These are phyloP conservation scores for Cryptoprocta ferox DNA, from an alignment of 2,797 vertebrate genomes.

Conservation along the genomic window DNA sequence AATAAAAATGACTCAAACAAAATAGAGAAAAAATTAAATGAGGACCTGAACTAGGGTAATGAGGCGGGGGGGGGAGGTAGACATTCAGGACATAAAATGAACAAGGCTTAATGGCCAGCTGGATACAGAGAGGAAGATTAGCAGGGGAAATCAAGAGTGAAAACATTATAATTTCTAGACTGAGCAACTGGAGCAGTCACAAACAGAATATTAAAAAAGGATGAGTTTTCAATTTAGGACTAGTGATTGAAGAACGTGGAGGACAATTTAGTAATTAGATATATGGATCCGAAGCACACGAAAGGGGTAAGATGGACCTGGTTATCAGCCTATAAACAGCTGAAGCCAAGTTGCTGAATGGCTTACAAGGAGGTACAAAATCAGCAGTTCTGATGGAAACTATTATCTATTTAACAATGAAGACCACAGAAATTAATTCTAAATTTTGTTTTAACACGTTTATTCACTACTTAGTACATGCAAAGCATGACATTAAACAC, in stretches of 20 bases:
- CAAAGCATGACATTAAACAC: background rate
- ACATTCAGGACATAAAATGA: background rate
- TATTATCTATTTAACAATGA: background rate
- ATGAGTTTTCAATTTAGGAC: constrained; percentile 7
- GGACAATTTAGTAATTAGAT: background rate
- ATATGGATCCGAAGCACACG: background rate
- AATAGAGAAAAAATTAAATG: background rate
- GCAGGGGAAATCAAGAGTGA: background rate
- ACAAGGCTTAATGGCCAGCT: background rate
- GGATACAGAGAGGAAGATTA: background rate
- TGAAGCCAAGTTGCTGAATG: background rate
- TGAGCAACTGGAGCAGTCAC: background rate
- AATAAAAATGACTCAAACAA: constrained; percentile 22
- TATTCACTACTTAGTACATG: background rate
- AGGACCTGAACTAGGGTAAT: background rate
- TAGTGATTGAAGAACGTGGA: background rate
- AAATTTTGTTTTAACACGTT: constrained; percentile 19
- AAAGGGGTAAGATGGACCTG: background rate
- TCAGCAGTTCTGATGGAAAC: background rate
- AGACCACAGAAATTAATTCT: background rate
- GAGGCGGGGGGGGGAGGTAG: background rate
- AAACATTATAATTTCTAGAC: background rate
- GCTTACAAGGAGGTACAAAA: background rate
- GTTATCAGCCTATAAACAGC: background rate
- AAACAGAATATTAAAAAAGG: background rate